Evolutionary conservation across 2,797 vertebrate species (phyloP), one percentile per base, ranked within the genome.

Genomic region (Lepus oiostolus): DNA sequence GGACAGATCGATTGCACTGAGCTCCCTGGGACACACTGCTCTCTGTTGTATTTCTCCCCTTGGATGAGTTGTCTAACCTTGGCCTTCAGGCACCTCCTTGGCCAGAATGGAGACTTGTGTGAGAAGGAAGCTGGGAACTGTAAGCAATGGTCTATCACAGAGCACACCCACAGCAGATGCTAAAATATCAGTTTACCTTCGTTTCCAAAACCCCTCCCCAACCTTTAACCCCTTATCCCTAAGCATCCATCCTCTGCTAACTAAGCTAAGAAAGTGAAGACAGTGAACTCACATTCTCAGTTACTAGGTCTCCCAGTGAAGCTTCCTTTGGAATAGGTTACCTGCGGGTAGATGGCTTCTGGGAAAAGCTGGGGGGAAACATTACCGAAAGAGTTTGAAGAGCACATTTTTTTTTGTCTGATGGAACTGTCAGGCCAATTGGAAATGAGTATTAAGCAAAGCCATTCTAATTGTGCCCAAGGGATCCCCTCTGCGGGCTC

Each of bases 311-410:
- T 80, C 52, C 26, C 32, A 10, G 0, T 32, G 72, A 90, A 71
- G 12, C 54, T 42, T 47, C 77, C 87, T 89, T 75, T 4, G 32
- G 7, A 30, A n/a, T 32, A 63, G 54, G 24, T 85, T 89, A 65
- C 85, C 74, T 38, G 16, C 47, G n/a, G 9, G 77, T 85, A 83
- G 47, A 47, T 70, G 60, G 42, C 93, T 93, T 70, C 72, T 95
- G 28, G 52, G 42, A 47, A 47, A 47, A 47, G 42, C 1, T 47
- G 42, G 42, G 42, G 42, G 42, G 8, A 47, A 47, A 9, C 42
- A 47, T 47, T 22, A 1, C 24, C 17, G 62, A 75, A 74, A 71
- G 52, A 67, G 2, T 80, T 67, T 60, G 38, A 85, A 79, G 13
- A 60, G n/a, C 10, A 24, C 26, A 30, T 87, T 74, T 81, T 28